A percentile compares a stretch with the other conserved stretches of the same genome.
These are phyloP conservation scores for Ochotona curzoniae DNA, from an alignment of 2,113 vertebrate species.

Conservation along the genomic window DNA sequence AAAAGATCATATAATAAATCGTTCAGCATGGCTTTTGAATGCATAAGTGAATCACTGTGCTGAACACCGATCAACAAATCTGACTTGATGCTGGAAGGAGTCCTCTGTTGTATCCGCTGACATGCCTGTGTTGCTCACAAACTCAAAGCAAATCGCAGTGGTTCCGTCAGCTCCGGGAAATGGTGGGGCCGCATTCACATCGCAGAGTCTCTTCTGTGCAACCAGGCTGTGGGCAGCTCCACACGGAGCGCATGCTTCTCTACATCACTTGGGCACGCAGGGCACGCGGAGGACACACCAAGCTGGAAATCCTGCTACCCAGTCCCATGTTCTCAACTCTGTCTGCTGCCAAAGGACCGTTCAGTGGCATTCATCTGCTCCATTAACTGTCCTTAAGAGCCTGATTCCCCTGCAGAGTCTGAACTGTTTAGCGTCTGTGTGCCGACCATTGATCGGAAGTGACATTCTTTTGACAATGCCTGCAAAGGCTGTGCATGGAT, in stretches of 20 bases:
- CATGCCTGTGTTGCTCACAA: not conserved
- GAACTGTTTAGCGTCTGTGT: rapidly evolving
- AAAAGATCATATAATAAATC: not conserved
- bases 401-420: not conserved
- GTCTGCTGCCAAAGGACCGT: not conserved
- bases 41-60: not conserved
- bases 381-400: not conserved
- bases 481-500: rapidly evolving
- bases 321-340: not conserved
- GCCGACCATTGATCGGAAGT: not conserved
- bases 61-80: not conserved
- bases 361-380: not conserved
- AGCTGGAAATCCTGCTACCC: not conserved
- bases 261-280: not conserved
- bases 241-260: not conserved
- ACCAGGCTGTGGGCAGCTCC: too few species aligned
- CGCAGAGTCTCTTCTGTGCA: not conserved
- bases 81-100: not conserved
- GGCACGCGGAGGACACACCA: not conserved
- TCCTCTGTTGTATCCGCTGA: not conserved
- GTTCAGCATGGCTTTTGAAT: not conserved
- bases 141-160: not conserved
- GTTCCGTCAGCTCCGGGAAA: too few species aligned
- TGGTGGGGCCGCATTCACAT: too few species aligned
- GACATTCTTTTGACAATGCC: not conserved